Evolutionary conservation across 2,888 invertebrate genomes (phyloP).

Genomic region (Agrochola macilenta): DNA sequence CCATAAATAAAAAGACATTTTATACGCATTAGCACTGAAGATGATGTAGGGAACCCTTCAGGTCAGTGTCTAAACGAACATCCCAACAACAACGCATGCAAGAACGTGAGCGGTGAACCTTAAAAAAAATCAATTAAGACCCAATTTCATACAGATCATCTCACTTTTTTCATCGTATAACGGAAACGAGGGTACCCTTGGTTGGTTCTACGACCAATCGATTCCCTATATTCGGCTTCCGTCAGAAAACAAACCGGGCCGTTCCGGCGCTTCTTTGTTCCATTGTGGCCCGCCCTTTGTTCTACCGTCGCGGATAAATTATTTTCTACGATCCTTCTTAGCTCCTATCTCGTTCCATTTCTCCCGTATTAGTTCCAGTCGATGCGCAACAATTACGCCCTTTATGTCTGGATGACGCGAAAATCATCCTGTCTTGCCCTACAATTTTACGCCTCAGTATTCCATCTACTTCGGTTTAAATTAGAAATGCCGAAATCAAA

Average conservation of each 20-base stretch:
- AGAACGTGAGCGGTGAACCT: background rate
- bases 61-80: background rate
- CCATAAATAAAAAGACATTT: background rate
- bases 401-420: constrained; percentile 89
- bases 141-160: constrained; percentile 63
- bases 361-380: constrained; percentile 90
- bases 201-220: constrained; percentile 84
- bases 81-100: background rate
- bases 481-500: constrained; percentile 78
- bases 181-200: constrained; percentile 80
- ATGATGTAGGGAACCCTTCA: background rate
- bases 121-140: constrained; percentile 58
- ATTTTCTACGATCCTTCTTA: constrained; percentile 89
- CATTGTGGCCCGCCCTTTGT: constrained; percentile 87
- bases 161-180: constrained; percentile 73
- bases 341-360: constrained; percentile 89
- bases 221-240: constrained; percentile 87
- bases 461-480: constrained; percentile 83
- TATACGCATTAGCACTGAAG: background rate
- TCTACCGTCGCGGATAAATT: constrained; percentile 89
- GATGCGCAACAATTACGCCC: constrained; percentile 90
- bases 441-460: constrained; percentile 88
- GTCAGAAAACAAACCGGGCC: constrained; percentile 86
- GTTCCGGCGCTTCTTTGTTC: constrained; percentile 87
- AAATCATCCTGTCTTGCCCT: constrained; percentile 87